A percentile compares a stretch with the other conserved stretches of the same genome.
Conservation (phyloP, 2,888 invertebrate species). For the Agonopterix subpropinquella region DNA sequence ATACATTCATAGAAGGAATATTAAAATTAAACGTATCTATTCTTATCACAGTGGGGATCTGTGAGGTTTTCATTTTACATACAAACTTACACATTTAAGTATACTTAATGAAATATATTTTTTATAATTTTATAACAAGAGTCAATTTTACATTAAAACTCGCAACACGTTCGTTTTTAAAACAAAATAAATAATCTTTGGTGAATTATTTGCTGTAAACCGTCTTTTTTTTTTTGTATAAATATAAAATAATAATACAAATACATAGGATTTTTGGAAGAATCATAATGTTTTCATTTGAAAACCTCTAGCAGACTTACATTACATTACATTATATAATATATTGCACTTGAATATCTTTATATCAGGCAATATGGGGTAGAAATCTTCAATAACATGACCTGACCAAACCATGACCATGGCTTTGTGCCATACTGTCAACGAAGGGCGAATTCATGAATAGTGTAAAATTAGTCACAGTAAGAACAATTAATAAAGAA, state of each 20-base stretch:
- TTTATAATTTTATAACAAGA: not conserved
- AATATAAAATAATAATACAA: not conserved
- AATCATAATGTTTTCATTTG: conserved; percentile 8
- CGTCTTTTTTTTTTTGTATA: no score
- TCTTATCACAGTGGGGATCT: conserved; percentile 55
- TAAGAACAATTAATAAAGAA: no score
- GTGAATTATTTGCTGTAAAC: not conserved
- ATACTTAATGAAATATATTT: not conserved
- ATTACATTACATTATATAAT: conserved; percentile 20
- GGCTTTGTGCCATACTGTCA: no score
- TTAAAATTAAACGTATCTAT: conserved; percentile 41
- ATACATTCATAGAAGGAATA: conserved; percentile 28
- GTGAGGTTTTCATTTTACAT: conserved; percentile 42
- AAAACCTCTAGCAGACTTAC: conserved; percentile 31
- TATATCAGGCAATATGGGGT: not conserved
- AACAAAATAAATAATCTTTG: conserved; percentile 1
- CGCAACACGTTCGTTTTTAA: not conserved
- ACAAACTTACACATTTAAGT: no score
- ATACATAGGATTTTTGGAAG: not conserved
- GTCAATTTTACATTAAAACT: no score
- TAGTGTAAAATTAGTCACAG: no score
- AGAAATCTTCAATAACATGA: not conserved
- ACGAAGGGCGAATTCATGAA: no score
- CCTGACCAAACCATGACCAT: no score
- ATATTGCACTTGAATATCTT: conserved; percentile 16